Percentiles rank a stretch among this genome's conserved stretches.
phyloP scores from a whole-genome alignment of 2,888 invertebrate species.

The Rhodophaea formosa region DNA sequence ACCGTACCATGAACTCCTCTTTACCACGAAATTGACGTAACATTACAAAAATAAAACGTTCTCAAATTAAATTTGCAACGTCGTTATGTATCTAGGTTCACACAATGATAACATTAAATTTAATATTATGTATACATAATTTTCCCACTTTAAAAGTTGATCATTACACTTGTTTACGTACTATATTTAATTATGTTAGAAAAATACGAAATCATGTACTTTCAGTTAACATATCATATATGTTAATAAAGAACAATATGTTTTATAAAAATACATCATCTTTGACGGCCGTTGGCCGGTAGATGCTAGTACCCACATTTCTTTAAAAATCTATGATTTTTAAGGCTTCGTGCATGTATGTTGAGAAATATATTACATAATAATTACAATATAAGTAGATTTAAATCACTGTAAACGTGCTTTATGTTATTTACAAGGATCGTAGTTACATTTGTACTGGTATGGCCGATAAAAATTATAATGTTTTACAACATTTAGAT shows the following conservation, averaged over 20 bases:
- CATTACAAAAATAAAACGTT: conserved; percentile 54
- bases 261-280: conserved; percentile 80
- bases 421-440: conserved; percentile 69
- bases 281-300: conserved; percentile 60
- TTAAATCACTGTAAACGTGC: conserved; percentile 66
- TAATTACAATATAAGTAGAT: conserved; percentile 73
- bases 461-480: conserved; percentile 68
- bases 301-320: conserved; percentile 75
- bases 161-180: conserved; percentile 64
- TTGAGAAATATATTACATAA: conserved; percentile 72
- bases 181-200: conserved; percentile 71
- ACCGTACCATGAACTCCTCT: conserved; percentile 30
- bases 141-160: conserved; percentile 67
- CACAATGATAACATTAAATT: conserved; percentile 50
- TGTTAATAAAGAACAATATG: conserved; percentile 80
- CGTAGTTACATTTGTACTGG: conserved; percentile 70
- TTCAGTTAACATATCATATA: conserved; percentile 79
- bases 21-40: conserved; percentile 35
- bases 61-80: conserved; percentile 69
- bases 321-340: conserved; percentile 79
- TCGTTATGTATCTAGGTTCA: conserved; percentile 43
- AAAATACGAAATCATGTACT: conserved; percentile 80
- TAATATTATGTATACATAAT: conserved; percentile 52
- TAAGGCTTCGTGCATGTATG: conserved; percentile 77
- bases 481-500: conserved; percentile 62